phyloP scores from a whole-genome alignment of 2,888 invertebrate genomes.

The Esperia sulphurella region DNA sequence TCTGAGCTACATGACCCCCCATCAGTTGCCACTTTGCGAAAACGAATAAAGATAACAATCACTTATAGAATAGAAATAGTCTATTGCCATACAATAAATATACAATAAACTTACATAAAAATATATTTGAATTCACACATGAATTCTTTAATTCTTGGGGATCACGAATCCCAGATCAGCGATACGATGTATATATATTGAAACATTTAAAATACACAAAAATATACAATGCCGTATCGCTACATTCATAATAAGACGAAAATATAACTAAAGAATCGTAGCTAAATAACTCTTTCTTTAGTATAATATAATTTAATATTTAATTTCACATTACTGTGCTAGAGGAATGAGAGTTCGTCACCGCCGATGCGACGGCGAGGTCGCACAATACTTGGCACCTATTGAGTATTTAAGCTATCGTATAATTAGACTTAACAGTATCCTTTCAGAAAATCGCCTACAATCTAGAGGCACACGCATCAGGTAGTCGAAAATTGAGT shows the following conservation, averaged over 20 bases:
- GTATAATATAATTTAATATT: conserved; percentile 8
- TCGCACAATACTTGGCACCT: conserved; percentile 59
- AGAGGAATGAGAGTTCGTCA: conserved; percentile 65
- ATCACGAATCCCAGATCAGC: no score
- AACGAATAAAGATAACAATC: no score
- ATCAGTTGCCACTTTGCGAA: no score
- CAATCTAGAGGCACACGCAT: conserved; percentile 61
- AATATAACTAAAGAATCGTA: conserved; percentile 31
- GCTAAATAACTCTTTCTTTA: conserved; percentile 16
- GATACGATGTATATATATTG: conserved; percentile 26
- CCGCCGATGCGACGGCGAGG: conserved; percentile 32
- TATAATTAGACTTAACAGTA: conserved; percentile 43
- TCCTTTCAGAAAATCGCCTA: conserved; percentile 44
- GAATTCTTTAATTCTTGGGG: no score
- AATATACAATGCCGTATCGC: conserved; percentile 41
- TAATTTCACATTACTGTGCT: conserved; percentile 32
- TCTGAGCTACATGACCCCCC: no score
- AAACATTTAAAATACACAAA: conserved; percentile 43
- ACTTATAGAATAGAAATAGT: no score
- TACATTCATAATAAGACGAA: conserved; percentile 46
- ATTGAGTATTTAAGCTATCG: conserved; percentile 69
- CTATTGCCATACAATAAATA: no score
- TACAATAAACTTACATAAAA: background rate
- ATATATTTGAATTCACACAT: background rate
- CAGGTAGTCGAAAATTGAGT: conserved; percentile 61